These are phyloP conservation scores for Phlogophora meticulosa DNA, from an alignment of 2,888 invertebrate species.

Conservation along the genomic window DNA sequence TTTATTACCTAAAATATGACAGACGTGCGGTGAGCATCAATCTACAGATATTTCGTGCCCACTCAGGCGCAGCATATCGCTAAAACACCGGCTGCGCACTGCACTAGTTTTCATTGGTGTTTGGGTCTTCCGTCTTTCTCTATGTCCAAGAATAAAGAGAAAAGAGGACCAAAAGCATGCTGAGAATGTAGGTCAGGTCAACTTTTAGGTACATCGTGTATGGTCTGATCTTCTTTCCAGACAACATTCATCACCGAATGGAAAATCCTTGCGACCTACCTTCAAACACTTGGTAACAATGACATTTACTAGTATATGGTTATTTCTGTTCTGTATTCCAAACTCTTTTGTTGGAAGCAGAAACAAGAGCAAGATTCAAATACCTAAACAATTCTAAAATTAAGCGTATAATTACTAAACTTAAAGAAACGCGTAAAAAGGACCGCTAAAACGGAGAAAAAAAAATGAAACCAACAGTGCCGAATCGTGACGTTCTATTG, in stretches of 20 bases:
- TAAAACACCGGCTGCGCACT: background rate
- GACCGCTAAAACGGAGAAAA: slow-evolving; percentile 12
- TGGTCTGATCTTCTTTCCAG: background rate
- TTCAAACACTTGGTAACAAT: background rate
- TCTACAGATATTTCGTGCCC: background rate
- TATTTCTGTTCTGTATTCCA: slow-evolving; percentile 12
- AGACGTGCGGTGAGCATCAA: background rate
- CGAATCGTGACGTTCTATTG: slow-evolving; percentile 25
- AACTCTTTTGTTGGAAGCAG: background rate
- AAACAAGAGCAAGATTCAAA: slow-evolving; percentile 13
- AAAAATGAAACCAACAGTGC: slow-evolving; percentile 15
- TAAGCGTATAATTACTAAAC: slow-evolving; percentile 18
- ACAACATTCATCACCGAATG: background rate
- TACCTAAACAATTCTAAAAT: slow-evolving; percentile 1
- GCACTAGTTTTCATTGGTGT: background rate
- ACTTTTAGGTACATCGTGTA: background rate
- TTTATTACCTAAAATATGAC: background rate
- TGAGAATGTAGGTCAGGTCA: background rate
- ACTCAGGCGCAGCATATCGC: slow-evolving; percentile 1
- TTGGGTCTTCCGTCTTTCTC: background rate
- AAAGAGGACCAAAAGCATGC: background rate
- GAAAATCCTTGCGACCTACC: background rate
- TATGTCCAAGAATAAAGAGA: background rate
- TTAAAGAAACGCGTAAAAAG: slow-evolving; percentile 12
- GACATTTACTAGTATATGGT: background rate